Evolutionary conservation across 2,888 invertebrate species (phyloP), one percentile per base, ranked within the genome.

Genomic region (Eucriotettix oculatus): DNA sequence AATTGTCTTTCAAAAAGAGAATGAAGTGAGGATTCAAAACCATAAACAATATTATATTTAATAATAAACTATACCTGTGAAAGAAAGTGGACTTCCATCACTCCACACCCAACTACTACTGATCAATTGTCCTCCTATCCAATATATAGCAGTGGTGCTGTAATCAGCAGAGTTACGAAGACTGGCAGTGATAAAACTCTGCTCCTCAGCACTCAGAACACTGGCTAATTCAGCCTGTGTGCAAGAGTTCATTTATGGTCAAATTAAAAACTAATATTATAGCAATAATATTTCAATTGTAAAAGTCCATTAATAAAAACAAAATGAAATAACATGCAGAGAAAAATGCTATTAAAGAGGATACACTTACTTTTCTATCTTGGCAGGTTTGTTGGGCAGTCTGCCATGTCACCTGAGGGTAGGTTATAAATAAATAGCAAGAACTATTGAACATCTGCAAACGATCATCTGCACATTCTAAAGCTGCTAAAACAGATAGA

Each of bases 351-450:
- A 29, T 5, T 2, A 5, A 7, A 29, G 7, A 7, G 29, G 2
- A 29, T 2, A 29, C 14, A n/a, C 64, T 64, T 66, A 74, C 75
- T 70, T 83, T 84, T 62, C 86, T 79, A 11, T 86, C 85, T 64
- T 79, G 77, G 69, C 89, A 89, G 10, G 87, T 84, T 67, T 83
- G 79, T 66, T 78, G 78, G 1, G 84, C 84, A 9, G 82, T 83
- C 61, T 74, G 72, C 88, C 88, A 88, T 10, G 85, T 84, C 1
- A 86, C 86, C 70, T 83, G 83, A 7, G 88, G 88, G 69, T 85
- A 86, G 42, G 85, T 84, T 52, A 86, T 84, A 71, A 87, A 82
- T 11, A 88, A 77, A 73, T 87, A 89, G 71, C 88, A 89, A 63
- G 84, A 80, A 55, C 82, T 81, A 69, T 82, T 83, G 77, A 81